phyloP scores from a whole-genome alignment of 2,888 invertebrate species.

The Steromphala cineraria region DNA sequence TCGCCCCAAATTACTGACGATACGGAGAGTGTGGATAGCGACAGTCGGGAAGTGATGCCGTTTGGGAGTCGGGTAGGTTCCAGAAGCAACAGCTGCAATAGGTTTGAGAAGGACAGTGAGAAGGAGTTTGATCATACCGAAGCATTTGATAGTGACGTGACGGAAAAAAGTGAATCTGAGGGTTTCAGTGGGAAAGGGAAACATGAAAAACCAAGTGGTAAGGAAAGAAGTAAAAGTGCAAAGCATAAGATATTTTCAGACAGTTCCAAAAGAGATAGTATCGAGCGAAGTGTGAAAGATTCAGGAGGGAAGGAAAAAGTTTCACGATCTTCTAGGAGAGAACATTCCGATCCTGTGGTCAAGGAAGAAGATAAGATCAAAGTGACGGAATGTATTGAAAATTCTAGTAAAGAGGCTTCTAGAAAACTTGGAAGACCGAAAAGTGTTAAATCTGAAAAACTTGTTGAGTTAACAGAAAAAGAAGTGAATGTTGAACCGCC shows the following conservation, averaged over 20 bases:
- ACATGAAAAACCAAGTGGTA: not conserved
- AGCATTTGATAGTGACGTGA: not conserved
- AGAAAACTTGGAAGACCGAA: not conserved
- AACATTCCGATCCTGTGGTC: no score
- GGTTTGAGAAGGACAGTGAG: not conserved
- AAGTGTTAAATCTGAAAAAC: constrained; percentile 15
- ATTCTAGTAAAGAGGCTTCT: constrained; percentile 6
- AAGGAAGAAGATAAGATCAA: no score
- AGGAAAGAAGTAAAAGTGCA: not conserved
- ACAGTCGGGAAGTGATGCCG: not conserved
- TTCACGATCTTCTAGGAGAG: not conserved
- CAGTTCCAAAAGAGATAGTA: not conserved
- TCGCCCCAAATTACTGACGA: not conserved
- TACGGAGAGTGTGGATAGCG: not conserved
- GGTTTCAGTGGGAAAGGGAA: not conserved
- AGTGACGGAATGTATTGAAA: not conserved
- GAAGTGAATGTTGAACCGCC: not conserved
- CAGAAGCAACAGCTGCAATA: not conserved
- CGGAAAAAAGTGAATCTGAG: not conserved
- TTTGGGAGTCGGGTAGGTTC: not conserved
- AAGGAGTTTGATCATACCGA: not conserved
- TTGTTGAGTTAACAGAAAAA: not conserved
- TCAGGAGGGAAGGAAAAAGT: not conserved
- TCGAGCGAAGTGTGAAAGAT: no score
- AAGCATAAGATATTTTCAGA: not conserved